phyloP scores from a whole-genome alignment of 2,888 invertebrate genomes.

The Nomada hirtipes region DNA sequence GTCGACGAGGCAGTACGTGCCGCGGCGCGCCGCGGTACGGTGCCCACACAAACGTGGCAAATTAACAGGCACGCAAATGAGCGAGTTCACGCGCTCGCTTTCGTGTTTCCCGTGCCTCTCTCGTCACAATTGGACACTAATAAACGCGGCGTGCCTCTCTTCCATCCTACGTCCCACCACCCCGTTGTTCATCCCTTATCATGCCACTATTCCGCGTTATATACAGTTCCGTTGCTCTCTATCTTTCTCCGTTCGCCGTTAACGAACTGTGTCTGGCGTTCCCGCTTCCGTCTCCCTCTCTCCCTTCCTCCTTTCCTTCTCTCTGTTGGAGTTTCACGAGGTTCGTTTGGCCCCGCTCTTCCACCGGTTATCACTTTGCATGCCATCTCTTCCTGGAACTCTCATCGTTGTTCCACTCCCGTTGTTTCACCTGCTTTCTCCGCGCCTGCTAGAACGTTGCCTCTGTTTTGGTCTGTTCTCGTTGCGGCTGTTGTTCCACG shows the following conservation, averaged over 20 bases:
- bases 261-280: conserved; percentile 16
- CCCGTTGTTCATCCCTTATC: conserved; percentile 33
- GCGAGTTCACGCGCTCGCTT: conserved; percentile 81
- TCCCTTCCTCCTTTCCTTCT: background rate
- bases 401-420: background rate
- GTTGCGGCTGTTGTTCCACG: background rate
- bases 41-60: conserved; percentile 78
- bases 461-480: conserved; percentile 1
- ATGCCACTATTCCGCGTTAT: background rate
- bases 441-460: background rate
- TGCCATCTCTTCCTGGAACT: background rate
- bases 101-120: conserved; percentile 73
- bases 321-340: background rate
- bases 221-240: conserved; percentile 17
- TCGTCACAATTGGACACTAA: conserved; percentile 82
- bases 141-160: conserved; percentile 74
- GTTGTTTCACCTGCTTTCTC: background rate
- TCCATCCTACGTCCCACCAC: conserved; percentile 9
- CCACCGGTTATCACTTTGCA: background rate
- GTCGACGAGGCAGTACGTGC: conserved; percentile 63
- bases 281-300: background rate
- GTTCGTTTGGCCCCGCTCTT: background rate
- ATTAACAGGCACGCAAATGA: conserved; percentile 83
- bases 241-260: background rate
- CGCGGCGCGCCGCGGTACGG: conserved; percentile 52